Evolutionary conservation across 2,888 invertebrate species (phyloP), one percentile per base, ranked within the genome.

Genomic region (Dascillus cervinus): DNA sequence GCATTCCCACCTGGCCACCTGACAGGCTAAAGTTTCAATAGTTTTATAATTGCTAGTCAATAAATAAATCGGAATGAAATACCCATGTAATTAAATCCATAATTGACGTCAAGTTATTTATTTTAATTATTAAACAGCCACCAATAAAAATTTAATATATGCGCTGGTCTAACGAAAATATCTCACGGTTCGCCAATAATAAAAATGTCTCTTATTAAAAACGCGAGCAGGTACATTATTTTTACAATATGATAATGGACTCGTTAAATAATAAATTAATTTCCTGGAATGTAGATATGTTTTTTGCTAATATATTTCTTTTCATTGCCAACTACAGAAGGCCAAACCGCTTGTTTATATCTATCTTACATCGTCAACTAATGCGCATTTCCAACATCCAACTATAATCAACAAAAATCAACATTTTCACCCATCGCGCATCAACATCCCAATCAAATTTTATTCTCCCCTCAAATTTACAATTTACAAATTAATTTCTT

Each of bases 41-140:
- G 46, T 46, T 46, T 44, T 46, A 43, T 44, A 46, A 47, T 47
- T 47, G 43, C 43, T 36, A 33, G 41, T 42, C 40, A 45, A 47
- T 47, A 47, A 43, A 47, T 47, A 45, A 47, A 45, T 45, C 47
- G 42, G 40, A 42, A 47, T 44, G 42, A 43, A 42, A 44, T 45
- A 45, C 42, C 39, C 43, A 38, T 39, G 39, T 39, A 39, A 39
- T 39, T 33, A 33, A 39, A 45, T 37, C 45, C 38, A 37, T 43
- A 41, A 45, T 43, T 45, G 45, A 45, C 43, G 43, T 45, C 41
- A 39, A 39, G 43, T 43, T 43, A 45, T 43, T 43, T 45, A 45
- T 45, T 45, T 43, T 45, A 45, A 45, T 43, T 43, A 41, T 39
- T 43, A 8, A 17, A 8, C 17, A 17, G 11, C 17, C 17, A 17